Evolutionary conservation across 2,797 vertebrate genomes (phyloP).

Genomic region (Clamator glandarius): DNA sequence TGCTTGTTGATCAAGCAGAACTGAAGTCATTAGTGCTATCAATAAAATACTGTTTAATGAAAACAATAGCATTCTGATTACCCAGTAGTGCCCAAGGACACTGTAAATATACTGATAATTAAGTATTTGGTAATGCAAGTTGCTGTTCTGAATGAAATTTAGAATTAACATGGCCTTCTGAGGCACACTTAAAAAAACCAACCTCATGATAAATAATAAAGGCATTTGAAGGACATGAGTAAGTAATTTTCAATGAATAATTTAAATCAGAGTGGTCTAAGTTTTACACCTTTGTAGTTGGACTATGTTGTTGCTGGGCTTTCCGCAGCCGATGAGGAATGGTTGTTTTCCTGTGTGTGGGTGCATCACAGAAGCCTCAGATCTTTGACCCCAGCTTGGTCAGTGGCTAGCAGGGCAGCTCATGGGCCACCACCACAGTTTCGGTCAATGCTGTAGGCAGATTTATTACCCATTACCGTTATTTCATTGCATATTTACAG

Average conservation of each 20-base stretch:
- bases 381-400: neutral
- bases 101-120: conserved; percentile 56
- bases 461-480: neutral
- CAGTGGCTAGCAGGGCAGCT: neutral
- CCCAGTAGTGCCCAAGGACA: conserved; percentile 35
- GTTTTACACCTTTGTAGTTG: neutral
- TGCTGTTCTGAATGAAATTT: conserved; percentile 29
- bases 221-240: conserved; percentile 1
- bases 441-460: neutral
- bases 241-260: neutral
- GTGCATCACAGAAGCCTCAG: neutral
- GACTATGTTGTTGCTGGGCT: neutral
- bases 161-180: conserved; percentile 7
- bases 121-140: conserved; percentile 28
- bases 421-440: neutral
- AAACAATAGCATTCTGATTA: conserved; percentile 56
- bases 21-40: conserved; percentile 52
- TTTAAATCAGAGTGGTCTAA: neutral
- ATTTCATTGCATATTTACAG: neutral
- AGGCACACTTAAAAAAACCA: neutral
- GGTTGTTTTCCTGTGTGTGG: rapidly evolving
- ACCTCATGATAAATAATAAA: neutral
- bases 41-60: conserved; percentile 56
- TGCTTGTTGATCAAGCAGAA: conserved; percentile 65
- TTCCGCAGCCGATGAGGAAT: rapidly evolving